A percentile compares a stretch with the other conserved stretches of the same genome.
Evolutionary conservation across 2,888 invertebrate genomes (phyloP).

Genomic region (Exephanes ischioxanthus): DNA sequence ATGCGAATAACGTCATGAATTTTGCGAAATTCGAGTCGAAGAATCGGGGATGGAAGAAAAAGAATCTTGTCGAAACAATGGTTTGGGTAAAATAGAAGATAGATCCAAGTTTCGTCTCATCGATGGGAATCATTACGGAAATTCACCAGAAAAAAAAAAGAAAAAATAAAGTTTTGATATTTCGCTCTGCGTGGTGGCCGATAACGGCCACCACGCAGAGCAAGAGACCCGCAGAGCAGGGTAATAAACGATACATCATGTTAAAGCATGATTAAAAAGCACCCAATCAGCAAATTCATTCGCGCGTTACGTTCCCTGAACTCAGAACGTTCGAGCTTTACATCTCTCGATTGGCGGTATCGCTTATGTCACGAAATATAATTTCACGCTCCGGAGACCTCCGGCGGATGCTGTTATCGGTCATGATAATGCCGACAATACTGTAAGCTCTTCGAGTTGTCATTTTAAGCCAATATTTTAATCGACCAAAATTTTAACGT

Average conservation of each 20-base stretch:
- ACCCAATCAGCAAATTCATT: constrained; percentile 22
- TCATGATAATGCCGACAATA: neutral
- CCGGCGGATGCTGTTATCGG: neutral
- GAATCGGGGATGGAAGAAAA: too few species aligned
- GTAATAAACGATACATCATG: neutral
- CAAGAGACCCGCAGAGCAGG: neutral
- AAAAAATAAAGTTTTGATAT: neutral
- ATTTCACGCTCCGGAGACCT: constrained; percentile 21
- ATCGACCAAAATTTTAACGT: neutral
- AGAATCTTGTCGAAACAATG: neutral
- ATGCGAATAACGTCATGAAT: neutral
- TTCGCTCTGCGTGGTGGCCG: neutral
- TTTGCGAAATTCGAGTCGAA: too few species aligned
- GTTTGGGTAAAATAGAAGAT: neutral
- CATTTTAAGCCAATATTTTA: neutral
- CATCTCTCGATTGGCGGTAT: constrained; percentile 20
- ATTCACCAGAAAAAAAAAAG: neutral
- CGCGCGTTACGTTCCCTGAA: constrained; percentile 24
- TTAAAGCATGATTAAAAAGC: constrained; percentile 14
- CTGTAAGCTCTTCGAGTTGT: neutral
- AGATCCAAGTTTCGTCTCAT: neutral
- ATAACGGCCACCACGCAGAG: neutral
- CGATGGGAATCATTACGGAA: neutral
- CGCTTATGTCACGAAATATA: constrained; percentile 24
- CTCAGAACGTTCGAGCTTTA: constrained; percentile 17